Conservation (phyloP, 1,140 invertebrate species). For the Zelostemma sp. region DNA sequence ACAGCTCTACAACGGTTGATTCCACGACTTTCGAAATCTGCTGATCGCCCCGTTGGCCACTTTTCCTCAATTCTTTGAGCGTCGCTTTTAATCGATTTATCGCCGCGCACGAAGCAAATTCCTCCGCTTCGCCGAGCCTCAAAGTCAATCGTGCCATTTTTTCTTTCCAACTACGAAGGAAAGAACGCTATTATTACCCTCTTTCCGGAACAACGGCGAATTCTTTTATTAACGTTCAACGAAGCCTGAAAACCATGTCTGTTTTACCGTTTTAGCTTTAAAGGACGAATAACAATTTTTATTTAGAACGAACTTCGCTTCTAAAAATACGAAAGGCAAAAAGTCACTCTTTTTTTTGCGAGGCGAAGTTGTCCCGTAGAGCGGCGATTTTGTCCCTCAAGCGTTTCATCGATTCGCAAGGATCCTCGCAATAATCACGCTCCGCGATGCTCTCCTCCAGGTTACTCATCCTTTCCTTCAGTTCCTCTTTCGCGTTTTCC, state of each 20-base stretch:
- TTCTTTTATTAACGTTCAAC: constrained; percentile 2
- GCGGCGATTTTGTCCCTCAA: constrained; percentile 50
- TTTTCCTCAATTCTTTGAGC: constrained; percentile 57
- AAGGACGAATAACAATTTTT: too few relatives aligned
- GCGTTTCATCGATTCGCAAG: constrained; percentile 46
- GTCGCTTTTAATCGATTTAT: constrained; percentile 59
- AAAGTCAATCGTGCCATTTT: constrained; percentile 49
- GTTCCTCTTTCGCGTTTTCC: constrained; percentile 47
- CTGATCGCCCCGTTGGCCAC: constrained; percentile 49
- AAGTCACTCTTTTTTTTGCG: constrained; percentile 56
- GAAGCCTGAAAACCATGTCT: too few relatives aligned
- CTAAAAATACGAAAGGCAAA: too few relatives aligned
- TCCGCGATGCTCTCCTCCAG: constrained; percentile 55
- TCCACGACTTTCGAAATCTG: constrained; percentile 48
- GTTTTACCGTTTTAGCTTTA: too few relatives aligned
- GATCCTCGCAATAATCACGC: constrained; percentile 45
- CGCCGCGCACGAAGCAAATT: constrained; percentile 54
- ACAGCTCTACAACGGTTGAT: constrained; percentile 48
- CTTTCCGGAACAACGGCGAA: constrained; percentile 3
- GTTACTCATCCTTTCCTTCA: constrained; percentile 57
- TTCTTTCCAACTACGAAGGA: constrained; percentile 50
- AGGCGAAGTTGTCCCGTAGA: constrained; percentile 39
- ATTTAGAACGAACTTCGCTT: too few relatives aligned
- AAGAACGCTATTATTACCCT: constrained; percentile 17
- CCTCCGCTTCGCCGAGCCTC: constrained; percentile 50